Evolutionary conservation across 2,797 vertebrate species (phyloP), one percentile per base, ranked within the genome.

Genomic region (Cirrhinus molitorella): DNA sequence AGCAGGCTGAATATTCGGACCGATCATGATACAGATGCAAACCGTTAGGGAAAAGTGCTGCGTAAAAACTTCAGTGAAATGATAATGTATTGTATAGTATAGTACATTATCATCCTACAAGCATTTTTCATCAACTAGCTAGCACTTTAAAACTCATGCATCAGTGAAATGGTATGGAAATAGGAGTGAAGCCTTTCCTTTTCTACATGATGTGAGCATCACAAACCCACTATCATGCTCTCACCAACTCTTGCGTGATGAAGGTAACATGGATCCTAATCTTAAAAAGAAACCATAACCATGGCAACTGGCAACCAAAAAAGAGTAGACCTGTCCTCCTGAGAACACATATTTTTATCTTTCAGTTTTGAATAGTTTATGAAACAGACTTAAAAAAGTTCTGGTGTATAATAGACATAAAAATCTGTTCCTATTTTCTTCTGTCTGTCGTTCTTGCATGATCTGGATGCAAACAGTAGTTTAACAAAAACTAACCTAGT

Each of bases 381-480:
- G 10, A 43, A 43, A 43, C 9, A 43, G 0, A 40, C 8, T 34
- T 34, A 4, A 34, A 34, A 2, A 34, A 2, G 2, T 34, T 34
- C 31, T 34, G 5, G 5, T 61, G 57, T 25, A 61, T 61, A 70
- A 87, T 70, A 75, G 80, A 81, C 89, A 91, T 90, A 92, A n/a
- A 91, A 92, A 65, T 87, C 89, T 92, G 91, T 90, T 92, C 90
- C 85, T 89, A 88, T 45, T 53, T 21, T 34, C 47, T 87, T 59
- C n/a, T 74, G 70, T 65, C 25, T 23, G 84, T 45, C 81, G 57
- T 82, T 89, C 23, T 83, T 87, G 83, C 87, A 83, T 88, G 70
- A 85, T 75, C 89, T 85, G 61, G 51, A 19, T 91, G 80, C 90
- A 81, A 55, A 86, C 45, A 19, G 40, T 86, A 82, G 59, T 79